These are phyloP conservation scores for Setophaga kirtlandii DNA, from an alignment of 2,113 vertebrate genomes.

Conservation along the genomic window DNA sequence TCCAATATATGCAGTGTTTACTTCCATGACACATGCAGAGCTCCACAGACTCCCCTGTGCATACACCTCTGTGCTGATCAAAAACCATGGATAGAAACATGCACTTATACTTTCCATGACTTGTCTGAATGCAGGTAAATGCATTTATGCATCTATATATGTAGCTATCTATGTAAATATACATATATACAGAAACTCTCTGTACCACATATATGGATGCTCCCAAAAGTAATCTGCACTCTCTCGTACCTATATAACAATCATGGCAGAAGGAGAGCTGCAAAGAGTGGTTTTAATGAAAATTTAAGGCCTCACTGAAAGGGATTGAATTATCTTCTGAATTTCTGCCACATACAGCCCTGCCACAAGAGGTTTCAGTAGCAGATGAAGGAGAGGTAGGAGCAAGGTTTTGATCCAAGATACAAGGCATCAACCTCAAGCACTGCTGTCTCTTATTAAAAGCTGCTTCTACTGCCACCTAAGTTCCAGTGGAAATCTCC, in stretches of 20 bases:
- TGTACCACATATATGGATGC: background rate
- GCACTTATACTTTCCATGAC: background rate
- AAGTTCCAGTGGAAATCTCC: background rate
- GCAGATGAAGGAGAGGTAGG: background rate
- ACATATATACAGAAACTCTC: background rate
- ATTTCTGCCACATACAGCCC: background rate
- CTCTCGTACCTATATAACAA: accelerated
- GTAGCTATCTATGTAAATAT: background rate
- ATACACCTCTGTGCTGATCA: background rate
- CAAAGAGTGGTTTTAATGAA: background rate
- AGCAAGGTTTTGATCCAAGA: background rate
- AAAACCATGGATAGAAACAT: background rate
- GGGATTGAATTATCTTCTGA: background rate
- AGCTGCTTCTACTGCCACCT: background rate
- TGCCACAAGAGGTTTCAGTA: background rate
- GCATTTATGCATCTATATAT: background rate
- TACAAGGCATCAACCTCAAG: background rate
- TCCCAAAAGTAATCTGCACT: background rate
- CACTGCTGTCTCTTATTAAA: background rate
- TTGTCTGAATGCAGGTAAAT: background rate
- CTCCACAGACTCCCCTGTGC: background rate
- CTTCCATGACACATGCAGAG: background rate
- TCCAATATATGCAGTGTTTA: background rate
- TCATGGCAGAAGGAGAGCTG: background rate
- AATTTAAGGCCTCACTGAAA: background rate